Conservation (phyloP, 2,888 invertebrate species). For the Eristalis tenax region DNA sequence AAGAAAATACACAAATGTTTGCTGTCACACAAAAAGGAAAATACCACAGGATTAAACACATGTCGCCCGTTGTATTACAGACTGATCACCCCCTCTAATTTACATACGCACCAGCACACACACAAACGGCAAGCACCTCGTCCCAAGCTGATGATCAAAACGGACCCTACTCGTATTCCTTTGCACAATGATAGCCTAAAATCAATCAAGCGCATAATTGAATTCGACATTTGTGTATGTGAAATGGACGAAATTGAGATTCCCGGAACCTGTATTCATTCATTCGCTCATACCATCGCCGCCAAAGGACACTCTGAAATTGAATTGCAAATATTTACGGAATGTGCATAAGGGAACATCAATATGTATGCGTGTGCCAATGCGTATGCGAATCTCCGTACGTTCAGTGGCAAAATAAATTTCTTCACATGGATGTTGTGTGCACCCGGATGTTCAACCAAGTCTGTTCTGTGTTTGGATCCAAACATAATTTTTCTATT, state of each 20-base stretch:
- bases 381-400: not conserved
- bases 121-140: not conserved
- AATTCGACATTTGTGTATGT: conserved; percentile 39
- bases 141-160: conserved; percentile 15
- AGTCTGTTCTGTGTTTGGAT: not conserved
- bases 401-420: not conserved
- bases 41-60: conserved; percentile 24
- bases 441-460: not conserved
- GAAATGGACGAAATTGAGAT: conserved; percentile 46
- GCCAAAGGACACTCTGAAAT: conserved; percentile 52
- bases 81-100: conserved; percentile 9
- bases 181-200: conserved; percentile 37
- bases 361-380: conserved; percentile 21
- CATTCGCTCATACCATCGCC: conserved; percentile 22
- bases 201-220: conserved; percentile 56
- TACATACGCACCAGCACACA: conserved; percentile 10
- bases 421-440: not conserved
- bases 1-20: conserved; percentile 25
- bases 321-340: conserved; percentile 58
- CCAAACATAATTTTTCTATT: not conserved
- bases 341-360: conserved; percentile 55
- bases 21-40: conserved; percentile 13
- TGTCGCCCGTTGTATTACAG: conserved; percentile 19
- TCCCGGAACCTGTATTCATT: conserved; percentile 25
- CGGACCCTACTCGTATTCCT: conserved; percentile 7